Evolutionary conservation across 2,797 vertebrate species (phyloP), one percentile per base, ranked within the genome.

Genomic region (Hylomyscus alleni): DNA sequence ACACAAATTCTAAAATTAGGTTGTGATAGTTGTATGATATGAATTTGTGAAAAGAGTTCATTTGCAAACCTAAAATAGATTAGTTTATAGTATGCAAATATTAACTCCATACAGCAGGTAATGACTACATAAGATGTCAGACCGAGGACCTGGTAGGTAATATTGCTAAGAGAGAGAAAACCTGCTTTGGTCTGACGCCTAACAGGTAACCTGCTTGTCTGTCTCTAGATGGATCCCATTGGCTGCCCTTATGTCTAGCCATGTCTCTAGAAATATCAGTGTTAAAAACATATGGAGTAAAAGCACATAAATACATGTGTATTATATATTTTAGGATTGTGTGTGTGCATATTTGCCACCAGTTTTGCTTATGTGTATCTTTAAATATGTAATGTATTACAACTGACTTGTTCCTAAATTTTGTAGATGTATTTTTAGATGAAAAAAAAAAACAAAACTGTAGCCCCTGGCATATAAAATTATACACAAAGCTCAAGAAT

Each of bases 391-490:
- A 69, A 58, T 58, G 80, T 62, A 89, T 77, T 87, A 47, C 62
- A 94, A 82, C 19, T 88, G 83, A 93, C 69, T 89, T 95, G 62
- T 44, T 95, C 75, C 93, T 96, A 91, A 91, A 75, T 88, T 87
- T 92, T 82, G 40, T 29, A 65, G 78, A 89, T 40, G 56, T 65
- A 90, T 56, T 96, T 96, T 93, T 86, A 95, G 1, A 93, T 78
- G 12, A 73, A 87, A 56, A 93, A 77, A 81, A 34, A 84, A 65
- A 58, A 58, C 17, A 50, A 83, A 60, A 1, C 34, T 90, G 12
- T 95, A 96, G 75, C 40, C 15, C 20, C 56, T 93, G 80, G 12
- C 69, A 90, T 90, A 86, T 90, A 94, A 94, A 94, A 90, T 89
- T 85, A 31, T 9, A 80, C 22, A 44, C 62, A 85, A 94, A 84